Conservation (phyloP, 2,888 invertebrate genomes). For the Drosophila eohydei region DNA sequence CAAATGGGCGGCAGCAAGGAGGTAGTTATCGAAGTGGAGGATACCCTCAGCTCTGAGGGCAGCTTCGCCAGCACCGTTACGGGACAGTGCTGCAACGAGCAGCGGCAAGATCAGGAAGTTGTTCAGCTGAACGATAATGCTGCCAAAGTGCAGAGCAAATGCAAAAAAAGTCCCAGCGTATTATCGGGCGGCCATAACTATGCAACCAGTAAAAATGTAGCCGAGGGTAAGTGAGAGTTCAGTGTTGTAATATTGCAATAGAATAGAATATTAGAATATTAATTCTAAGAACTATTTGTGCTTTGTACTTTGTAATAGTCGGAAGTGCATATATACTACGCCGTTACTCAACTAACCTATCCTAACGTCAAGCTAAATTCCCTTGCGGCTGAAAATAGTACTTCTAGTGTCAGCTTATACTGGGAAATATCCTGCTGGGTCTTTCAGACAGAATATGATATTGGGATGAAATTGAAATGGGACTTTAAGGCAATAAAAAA, state of each 20-base stretch:
- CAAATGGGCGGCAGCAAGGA: constrained; percentile 46
- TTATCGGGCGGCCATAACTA: constrained; percentile 64
- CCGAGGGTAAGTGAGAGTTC: constrained; percentile 74
- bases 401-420: background rate
- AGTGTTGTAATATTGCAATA: background rate
- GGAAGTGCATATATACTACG: background rate
- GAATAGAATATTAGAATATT: too few species aligned
- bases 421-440: background rate
- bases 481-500: background rate
- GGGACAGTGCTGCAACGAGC: constrained; percentile 50
- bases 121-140: background rate
- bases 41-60: constrained; percentile 49
- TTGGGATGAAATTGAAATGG: background rate
- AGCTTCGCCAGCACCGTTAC: constrained; percentile 55
- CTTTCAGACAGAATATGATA: background rate
- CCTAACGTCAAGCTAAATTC: background rate
- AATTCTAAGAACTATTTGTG: too few species aligned
- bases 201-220: constrained; percentile 82
- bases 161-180: constrained; percentile 39
- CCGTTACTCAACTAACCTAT: background rate
- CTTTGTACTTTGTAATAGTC: background rate
- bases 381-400: background rate
- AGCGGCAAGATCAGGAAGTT: background rate
- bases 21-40: constrained; percentile 52
- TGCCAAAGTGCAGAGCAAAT: background rate